Evolutionary conservation across 2,888 invertebrate genomes (phyloP), one percentile per base, ranked within the genome.

Genomic region (Troides helena): DNA sequence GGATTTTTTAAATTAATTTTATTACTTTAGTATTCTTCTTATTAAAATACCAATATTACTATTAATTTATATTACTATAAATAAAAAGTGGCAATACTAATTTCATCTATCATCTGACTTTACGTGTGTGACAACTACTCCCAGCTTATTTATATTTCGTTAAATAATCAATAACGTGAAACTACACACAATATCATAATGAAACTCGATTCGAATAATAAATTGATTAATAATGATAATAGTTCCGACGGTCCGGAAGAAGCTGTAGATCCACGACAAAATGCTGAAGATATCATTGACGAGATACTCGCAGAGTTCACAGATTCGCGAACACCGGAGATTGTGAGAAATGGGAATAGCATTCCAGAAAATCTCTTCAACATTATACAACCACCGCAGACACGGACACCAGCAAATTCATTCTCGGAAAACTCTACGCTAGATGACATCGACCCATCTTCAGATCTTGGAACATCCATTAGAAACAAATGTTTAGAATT

Each of bases 191-290:
- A 67, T 67, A 65, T 63, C 81, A 86, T 74, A 77, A 93, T 93
- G 93, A 93, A 92, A 85, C 80, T 93, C 71, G 93, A 93, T 74
- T 91, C 93, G 18, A 93, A 93, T 81, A 90, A 93, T 77, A 92
- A 93, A 78, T 85, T 90, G 86, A 89, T 91, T 74, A 90, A 87
- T 75, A 90, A 85, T 75, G 91, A 91, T 68, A 86, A 85, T 73
- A 87, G 89, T 60, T 81, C 89, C 18, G 90, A 90, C 65, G 84
- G 87, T 43, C 87, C 92, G 1, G 93, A 92, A 72, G 92, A 91
- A 71, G 86, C 87, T 12, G 84, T 87, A 58, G 91, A 91, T 72
- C 88, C 90, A 64, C 85, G 92, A 61, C 92, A 92, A 78, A 92
- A 91, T 73, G 92, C 92, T 5, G 92, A 92, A 78, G 92, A 92